Evolutionary conservation across 2,888 invertebrate species (phyloP), one percentile per base, ranked within the genome.

Genomic region (Pteria penguin): DNA sequence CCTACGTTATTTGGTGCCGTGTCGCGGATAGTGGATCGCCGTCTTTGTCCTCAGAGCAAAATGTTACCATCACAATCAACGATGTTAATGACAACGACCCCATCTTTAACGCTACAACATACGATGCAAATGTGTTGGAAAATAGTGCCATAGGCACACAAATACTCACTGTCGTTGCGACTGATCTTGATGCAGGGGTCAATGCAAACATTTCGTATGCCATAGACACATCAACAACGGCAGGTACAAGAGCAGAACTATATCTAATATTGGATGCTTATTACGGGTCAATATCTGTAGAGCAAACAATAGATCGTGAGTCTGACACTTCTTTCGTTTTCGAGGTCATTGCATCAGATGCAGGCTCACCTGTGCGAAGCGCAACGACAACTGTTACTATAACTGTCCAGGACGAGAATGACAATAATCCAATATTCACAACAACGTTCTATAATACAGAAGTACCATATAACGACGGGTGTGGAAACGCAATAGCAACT

Each of bases 361-460:
- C 95, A 78, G 98, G 98, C 0, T 95, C 96, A 69, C 93, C 97
- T 58, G 96, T 97, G 33, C 96, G 96, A 81, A 97, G 97, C 2
- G 95, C 97, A 76, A 97, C 84, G 0, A 82, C 86, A 5, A 82
- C 80, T 22, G 81, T 89, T 26, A 82, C 78, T 1, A 81, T 90
- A 4, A 79, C 72, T 14, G 88, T 89, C 52, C 80, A 71, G 66
- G 89, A 90, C 71, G 87, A 88, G 72, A 87, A 90, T 72, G 72
- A 55, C 36, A 75, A 75, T 27, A 26, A 22, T 22, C 89, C 89
- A 4, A 71, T 81, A 26, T 88, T 89, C 67, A 70, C 67, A 4
- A 80, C 83, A 1, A 76, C 75, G 8, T 89, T 87, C 77, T 81
- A 86, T 65, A 88, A 88, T 68, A 54, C 82, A 11, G 89, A 89